phyloP scores from a whole-genome alignment of 2,888 invertebrate species.

The Drosophila melanosoma region DNA sequence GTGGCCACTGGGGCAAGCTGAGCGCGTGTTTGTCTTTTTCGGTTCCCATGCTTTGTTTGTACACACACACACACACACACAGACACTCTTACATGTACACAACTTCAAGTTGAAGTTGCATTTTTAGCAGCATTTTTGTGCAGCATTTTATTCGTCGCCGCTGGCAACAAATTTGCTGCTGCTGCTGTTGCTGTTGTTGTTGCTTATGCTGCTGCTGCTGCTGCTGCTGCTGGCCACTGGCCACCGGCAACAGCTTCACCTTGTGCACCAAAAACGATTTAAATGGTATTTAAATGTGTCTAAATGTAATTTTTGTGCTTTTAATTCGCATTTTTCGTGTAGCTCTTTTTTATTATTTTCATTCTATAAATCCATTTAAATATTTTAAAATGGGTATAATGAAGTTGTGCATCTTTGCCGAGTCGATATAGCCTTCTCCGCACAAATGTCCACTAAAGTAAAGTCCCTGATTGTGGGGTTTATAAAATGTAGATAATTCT shows the following conservation, averaged over 20 bases:
- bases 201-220: conserved; percentile 23
- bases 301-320: conserved; percentile 77
- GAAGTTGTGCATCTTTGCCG: neutral
- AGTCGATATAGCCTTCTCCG: neutral
- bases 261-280: conserved; percentile 79
- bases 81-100: conserved; percentile 24
- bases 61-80: conserved; percentile 16
- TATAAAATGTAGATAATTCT: neutral
- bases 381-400: neutral
- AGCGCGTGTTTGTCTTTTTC: conserved; percentile 75
- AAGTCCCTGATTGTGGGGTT: neutral
- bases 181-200: conserved; percentile 30
- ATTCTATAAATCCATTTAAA: neutral
- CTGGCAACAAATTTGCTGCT: conserved; percentile 74
- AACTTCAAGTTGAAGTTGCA: conserved; percentile 68
- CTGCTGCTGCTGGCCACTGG: conserved; percentile 24
- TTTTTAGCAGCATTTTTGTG: conserved; percentile 80
- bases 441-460: too few species aligned
- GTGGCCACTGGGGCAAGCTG: conserved; percentile 55
- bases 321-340: conserved; percentile 60
- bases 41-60: conserved; percentile 79
- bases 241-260: conserved; percentile 69
- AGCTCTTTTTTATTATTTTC: conserved; percentile 21
- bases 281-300: conserved; percentile 83
- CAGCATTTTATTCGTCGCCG: conserved; percentile 78